A percentile compares a stretch with the other conserved stretches of the same genome.
Conservation (phyloP, 2,888 invertebrate species). For the Ectropis crepuscularia region DNA sequence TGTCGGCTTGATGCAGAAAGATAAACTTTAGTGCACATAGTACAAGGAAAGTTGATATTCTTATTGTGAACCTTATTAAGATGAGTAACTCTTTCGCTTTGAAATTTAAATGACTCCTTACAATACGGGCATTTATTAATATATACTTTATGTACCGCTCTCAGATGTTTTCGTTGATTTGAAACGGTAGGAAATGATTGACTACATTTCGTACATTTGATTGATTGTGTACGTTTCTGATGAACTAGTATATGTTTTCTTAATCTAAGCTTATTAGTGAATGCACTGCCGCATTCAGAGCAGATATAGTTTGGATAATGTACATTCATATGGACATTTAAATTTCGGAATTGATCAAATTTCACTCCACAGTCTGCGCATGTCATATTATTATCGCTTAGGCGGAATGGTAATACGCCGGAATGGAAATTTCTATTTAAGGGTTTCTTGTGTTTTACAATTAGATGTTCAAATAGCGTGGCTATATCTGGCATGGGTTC, state of each 20-base stretch:
- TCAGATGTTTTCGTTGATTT: slow-evolving; percentile 58
- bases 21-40: slow-evolving; percentile 67
- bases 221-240: not conserved
- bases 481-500: slow-evolving; percentile 52
- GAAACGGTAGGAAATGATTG: slow-evolving; percentile 36
- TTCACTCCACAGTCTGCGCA: slow-evolving; percentile 63
- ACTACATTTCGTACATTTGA: slow-evolving; percentile 51
- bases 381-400: slow-evolving; percentile 53
- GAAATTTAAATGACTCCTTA: slow-evolving; percentile 55
- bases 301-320: slow-evolving; percentile 73
- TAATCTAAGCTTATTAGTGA: slow-evolving; percentile 2
- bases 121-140: slow-evolving; percentile 42
- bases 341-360: slow-evolving; percentile 64
- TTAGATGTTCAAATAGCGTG: slow-evolving; percentile 63
- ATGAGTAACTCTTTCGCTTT: slow-evolving; percentile 52
- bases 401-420: slow-evolving; percentile 65
- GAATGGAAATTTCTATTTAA: slow-evolving; percentile 56
- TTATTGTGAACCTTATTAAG: slow-evolving; percentile 31
- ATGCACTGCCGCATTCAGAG: slow-evolving; percentile 67
- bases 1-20: slow-evolving; percentile 65
- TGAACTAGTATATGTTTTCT: not conserved
- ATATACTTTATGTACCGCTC: slow-evolving; percentile 55
- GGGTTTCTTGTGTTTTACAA: slow-evolving; percentile 55
- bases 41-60: slow-evolving; percentile 67
- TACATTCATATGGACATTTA: slow-evolving; percentile 69